A percentile compares a stretch with the other conserved stretches of the same genome.
Evolutionary conservation across 1,140 invertebrate species (phyloP).

Genomic region (Macrotrachela quadricornifera): DNA sequence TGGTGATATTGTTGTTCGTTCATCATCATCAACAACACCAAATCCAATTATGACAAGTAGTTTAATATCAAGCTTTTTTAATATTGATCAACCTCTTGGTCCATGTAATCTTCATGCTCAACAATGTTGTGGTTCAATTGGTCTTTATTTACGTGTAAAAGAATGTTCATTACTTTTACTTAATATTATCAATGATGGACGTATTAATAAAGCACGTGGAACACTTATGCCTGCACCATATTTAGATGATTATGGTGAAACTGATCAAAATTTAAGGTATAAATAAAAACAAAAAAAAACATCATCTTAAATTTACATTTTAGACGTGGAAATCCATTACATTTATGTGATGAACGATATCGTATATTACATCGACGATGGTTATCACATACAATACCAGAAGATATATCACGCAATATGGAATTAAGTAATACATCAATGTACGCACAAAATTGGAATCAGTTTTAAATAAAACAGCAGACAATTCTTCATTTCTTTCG

Average conservation of each 20-base stretch:
- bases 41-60: slow-evolving; percentile 11
- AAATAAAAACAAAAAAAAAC: background rate
- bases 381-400: slow-evolving; percentile 73
- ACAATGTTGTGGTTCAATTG: slow-evolving; percentile 63
- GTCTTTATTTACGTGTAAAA: slow-evolving; percentile 53
- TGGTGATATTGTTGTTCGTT: slow-evolving; percentile 35
- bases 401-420: slow-evolving; percentile 56
- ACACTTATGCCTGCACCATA: slow-evolving; percentile 74
- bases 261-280: slow-evolving; percentile 63
- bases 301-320: slow-evolving; percentile 4
- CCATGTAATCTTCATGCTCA: slow-evolving; percentile 76
- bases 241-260: slow-evolving; percentile 86
- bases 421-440: slow-evolving; percentile 44
- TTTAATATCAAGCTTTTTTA: slow-evolving; percentile 36
- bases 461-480: slow-evolving; percentile 36
- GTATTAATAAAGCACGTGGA: slow-evolving; percentile 13
- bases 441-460: slow-evolving; percentile 60
- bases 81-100: slow-evolving; percentile 60
- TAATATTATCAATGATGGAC: slow-evolving; percentile 33
- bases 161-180: slow-evolving; percentile 66
- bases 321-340: slow-evolving; percentile 71
- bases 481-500: too few relatives aligned
- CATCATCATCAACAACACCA: too few relatives aligned
- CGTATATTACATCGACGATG: slow-evolving; percentile 59
- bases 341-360: slow-evolving; percentile 59